phyloP scores from a whole-genome alignment of 2,797 vertebrate species.

The Poecilia picta region DNA sequence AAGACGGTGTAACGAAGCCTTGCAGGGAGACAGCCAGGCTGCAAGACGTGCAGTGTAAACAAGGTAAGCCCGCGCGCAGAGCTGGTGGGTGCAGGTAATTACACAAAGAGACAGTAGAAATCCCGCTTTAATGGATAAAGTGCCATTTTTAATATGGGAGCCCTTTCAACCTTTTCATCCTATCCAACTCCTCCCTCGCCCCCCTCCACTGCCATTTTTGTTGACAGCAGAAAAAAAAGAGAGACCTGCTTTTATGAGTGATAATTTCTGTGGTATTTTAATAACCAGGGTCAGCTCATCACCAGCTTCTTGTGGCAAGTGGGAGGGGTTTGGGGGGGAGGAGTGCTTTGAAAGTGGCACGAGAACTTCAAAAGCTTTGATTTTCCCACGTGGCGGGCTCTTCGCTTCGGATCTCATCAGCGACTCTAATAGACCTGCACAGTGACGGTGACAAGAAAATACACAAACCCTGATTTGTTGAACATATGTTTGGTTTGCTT shows the following conservation, averaged over 20 bases:
- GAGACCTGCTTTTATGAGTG: conserved; percentile 66
- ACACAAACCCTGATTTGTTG: conserved; percentile 85
- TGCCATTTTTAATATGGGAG: conserved; percentile 77
- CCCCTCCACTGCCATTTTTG: conserved; percentile 71
- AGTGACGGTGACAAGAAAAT: conserved; percentile 81
- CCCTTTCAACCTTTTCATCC: conserved; percentile 78
- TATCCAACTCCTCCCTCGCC: conserved; percentile 39
- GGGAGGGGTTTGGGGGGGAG: conserved; percentile 22
- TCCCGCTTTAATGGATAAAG: conserved; percentile 81
- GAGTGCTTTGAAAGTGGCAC: conserved; percentile 62
- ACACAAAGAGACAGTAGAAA: conserved; percentile 79
- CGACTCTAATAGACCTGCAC: conserved; percentile 74
- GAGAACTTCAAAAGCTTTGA: conserved; percentile 74
- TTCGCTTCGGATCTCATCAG: conserved; percentile 76
- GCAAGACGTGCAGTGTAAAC: conserved; percentile 78
- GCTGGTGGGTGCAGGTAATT: conserved; percentile 80
- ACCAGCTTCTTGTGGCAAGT: conserved; percentile 60
- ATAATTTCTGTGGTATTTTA: conserved; percentile 76
- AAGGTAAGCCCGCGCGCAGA: conserved; percentile 79
- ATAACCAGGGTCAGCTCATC: conserved; percentile 75
- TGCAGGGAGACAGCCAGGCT: conserved; percentile 72
- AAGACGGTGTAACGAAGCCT: conserved; percentile 72
- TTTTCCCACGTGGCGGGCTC: conserved; percentile 57
- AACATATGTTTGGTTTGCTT: conserved; percentile 86
- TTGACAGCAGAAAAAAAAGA: conserved; percentile 63